Percentiles rank a stretch among this genome's conserved stretches.
Conservation (phyloP, 2,113 vertebrate genomes). For the Saimiri boliviensis region DNA sequence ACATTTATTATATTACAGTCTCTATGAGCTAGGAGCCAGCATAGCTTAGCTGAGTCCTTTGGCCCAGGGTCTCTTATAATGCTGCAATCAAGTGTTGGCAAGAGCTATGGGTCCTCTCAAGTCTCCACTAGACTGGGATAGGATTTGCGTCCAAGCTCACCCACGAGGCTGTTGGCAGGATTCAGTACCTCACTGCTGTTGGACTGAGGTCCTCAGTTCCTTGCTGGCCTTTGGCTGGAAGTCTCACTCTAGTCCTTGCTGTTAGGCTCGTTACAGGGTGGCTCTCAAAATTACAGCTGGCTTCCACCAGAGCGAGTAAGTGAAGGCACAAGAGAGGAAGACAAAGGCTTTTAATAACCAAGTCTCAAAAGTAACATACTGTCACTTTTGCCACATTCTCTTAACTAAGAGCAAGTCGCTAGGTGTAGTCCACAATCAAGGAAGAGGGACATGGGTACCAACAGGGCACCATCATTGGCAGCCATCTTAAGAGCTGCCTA, state of each 20-base stretch:
- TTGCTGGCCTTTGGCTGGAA: neutral
- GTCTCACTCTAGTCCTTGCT: neutral
- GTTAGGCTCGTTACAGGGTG: neutral
- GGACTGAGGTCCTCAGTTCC: neutral
- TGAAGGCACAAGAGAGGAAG: neutral
- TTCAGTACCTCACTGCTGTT: neutral
- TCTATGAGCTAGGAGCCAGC: neutral
- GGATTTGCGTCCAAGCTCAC: constrained; percentile 31
- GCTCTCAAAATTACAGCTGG: neutral
- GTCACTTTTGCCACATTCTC: neutral
- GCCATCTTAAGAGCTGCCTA: neutral
- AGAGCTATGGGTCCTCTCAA: neutral
- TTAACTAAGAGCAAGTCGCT: neutral
- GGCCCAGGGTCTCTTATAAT: neutral
- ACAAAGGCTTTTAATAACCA: neutral
- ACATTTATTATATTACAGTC: neutral
- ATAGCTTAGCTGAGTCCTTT: neutral
- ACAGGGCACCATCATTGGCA: neutral
- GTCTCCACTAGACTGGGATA: neutral
- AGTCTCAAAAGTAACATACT: neutral
- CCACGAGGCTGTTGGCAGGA: neutral
- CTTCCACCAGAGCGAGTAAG: neutral
- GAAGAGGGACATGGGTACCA: neutral
- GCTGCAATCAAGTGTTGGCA: neutral
- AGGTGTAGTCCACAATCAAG: neutral